Percentiles rank a stretch among this genome's conserved stretches.
Evolutionary conservation across 2,888 invertebrate species (phyloP).

Genomic region (Mesochorus sp.): DNA sequence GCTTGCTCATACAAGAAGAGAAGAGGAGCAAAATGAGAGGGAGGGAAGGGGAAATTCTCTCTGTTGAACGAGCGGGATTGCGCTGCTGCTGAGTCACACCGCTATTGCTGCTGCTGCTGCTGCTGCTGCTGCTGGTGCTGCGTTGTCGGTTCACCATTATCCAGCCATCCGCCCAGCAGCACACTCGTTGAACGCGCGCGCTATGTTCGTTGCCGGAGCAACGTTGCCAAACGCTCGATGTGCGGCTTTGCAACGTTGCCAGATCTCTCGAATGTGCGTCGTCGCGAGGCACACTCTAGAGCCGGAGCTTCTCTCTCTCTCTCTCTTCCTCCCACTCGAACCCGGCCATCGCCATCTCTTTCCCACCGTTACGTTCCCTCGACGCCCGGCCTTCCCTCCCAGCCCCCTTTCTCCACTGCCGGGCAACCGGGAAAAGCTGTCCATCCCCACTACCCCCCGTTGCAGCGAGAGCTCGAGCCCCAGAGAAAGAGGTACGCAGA

Average conservation of each 20-base stretch:
- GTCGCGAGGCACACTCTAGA: slow-evolving; percentile 16
- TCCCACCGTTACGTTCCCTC: slow-evolving; percentile 44
- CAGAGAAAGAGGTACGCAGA: slow-evolving; percentile 22
- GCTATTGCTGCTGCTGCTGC: slow-evolving; percentile 76
- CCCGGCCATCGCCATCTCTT: slow-evolving; percentile 27
- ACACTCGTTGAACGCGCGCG: slow-evolving; percentile 6
- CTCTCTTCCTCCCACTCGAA: slow-evolving; percentile 5
- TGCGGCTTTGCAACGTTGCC: slow-evolving; percentile 45
- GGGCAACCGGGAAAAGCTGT: slow-evolving; percentile 45
- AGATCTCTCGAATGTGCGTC: slow-evolving; percentile 28
- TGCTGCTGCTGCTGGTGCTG: slow-evolving; percentile 76
- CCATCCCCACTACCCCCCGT: slow-evolving; percentile 57
- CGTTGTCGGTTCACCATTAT: slow-evolving; percentile 72
- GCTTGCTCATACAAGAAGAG: slow-evolving; percentile 56
- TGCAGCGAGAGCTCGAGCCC: slow-evolving; percentile 22
- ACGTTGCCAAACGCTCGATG: slow-evolving; percentile 63
- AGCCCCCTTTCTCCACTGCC: too few relatives aligned
- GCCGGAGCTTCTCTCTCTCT: slow-evolving; percentile 7
- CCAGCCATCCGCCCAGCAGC: slow-evolving; percentile 22
- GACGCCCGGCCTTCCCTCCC: slow-evolving; percentile 4
- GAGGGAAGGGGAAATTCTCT: slow-evolving; percentile 15
- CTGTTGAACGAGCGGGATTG: slow-evolving; percentile 49
- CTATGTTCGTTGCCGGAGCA: slow-evolving; percentile 41
- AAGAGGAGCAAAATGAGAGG: slow-evolving; percentile 2
- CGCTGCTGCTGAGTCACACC: slow-evolving; percentile 65